These are phyloP conservation scores for Empidonax alnorum DNA, from an alignment of 2,113 vertebrate species.

Conservation along the genomic window DNA sequence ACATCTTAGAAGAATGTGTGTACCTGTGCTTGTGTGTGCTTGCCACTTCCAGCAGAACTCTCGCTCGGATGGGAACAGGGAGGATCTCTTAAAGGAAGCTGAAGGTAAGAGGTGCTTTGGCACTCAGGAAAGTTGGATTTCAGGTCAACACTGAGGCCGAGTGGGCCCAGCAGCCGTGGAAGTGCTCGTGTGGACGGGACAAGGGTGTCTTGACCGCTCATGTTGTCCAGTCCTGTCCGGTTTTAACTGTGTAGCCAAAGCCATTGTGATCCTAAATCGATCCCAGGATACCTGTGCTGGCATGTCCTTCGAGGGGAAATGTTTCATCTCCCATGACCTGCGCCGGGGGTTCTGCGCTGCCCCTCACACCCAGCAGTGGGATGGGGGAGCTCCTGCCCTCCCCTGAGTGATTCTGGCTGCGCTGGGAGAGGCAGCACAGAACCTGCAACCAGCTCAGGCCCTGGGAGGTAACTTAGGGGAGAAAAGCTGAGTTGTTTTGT, in stretches of 20 bases:
- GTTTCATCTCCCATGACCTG: background rate
- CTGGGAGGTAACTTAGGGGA: constrained; percentile 44
- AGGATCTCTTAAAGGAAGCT: constrained; percentile 45
- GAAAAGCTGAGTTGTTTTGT: background rate
- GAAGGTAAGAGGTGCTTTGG: constrained; percentile 36
- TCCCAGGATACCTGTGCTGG: background rate
- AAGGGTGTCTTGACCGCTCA: background rate
- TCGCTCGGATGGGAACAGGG: constrained; percentile 40
- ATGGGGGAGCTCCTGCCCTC: background rate
- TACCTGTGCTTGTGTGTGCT: constrained; percentile 70
- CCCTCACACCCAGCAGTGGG: background rate
- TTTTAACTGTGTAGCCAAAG: constrained; percentile 29
- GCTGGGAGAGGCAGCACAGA: background rate
- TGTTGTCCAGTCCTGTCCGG: constrained; percentile 27
- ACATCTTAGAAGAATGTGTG: constrained; percentile 71
- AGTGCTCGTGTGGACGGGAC: background rate
- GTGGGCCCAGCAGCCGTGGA: background rate
- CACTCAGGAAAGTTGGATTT: background rate
- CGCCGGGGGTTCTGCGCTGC: background rate
- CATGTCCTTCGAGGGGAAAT: background rate
- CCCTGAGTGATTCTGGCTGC: background rate
- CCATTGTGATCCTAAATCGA: background rate
- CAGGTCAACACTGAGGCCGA: background rate
- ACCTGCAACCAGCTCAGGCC: background rate
- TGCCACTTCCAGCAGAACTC: constrained; percentile 54